Evolutionary conservation across 2,113 vertebrate genomes (phyloP).

Genomic region (Eulemur rufifrons): DNA sequence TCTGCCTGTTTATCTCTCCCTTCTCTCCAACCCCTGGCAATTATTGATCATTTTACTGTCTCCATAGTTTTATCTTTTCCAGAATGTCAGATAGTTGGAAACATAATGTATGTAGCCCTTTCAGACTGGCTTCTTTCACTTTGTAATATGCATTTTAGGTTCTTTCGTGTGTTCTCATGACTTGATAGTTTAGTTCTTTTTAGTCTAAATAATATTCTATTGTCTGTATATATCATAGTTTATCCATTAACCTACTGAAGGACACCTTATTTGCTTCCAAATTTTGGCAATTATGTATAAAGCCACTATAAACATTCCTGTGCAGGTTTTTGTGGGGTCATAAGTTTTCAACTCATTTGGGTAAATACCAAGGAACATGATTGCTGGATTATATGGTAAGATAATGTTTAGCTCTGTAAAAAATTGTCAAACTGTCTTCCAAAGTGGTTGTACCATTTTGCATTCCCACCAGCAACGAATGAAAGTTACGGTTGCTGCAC

Average conservation of each 20-base stretch:
- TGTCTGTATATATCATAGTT: background rate
- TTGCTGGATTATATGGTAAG: background rate
- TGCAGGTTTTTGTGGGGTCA: background rate
- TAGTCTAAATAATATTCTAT: background rate
- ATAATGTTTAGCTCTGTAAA: background rate
- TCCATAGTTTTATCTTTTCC: background rate
- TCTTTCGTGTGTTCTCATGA: background rate
- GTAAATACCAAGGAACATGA: background rate
- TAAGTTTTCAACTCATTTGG: background rate
- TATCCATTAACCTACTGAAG: background rate
- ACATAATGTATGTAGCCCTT: background rate
- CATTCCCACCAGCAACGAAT: too few species aligned
- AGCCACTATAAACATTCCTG: background rate
- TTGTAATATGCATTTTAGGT: background rate
- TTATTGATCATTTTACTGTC: background rate
- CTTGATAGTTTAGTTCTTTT: background rate
- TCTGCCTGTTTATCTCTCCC: background rate
- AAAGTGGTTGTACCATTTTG: too few species aligned
- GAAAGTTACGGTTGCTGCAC: too few species aligned
- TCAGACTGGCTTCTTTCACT: background rate
- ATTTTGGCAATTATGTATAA: background rate
- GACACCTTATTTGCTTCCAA: background rate
- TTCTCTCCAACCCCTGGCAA: background rate
- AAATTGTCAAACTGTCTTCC: too few species aligned
- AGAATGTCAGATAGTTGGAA: background rate